These are phyloP conservation scores for Rhagium mordax DNA, from an alignment of 2,888 invertebrate genomes.

Conservation along the genomic window DNA sequence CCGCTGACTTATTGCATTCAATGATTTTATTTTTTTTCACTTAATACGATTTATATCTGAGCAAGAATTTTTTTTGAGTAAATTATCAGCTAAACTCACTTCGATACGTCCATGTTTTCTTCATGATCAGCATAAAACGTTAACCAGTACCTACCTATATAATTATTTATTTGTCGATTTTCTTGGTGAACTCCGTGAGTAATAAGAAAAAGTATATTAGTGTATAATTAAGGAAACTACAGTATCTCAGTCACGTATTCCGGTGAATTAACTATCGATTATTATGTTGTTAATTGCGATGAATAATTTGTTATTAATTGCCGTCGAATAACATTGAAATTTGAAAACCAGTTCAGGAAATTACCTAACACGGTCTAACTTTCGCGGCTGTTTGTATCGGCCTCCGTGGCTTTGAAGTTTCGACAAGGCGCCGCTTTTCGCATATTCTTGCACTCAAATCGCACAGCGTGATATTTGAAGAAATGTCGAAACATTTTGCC, in stretches of 20 bases:
- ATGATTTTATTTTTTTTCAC: no score
- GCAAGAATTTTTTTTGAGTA: no score
- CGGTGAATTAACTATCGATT: background rate
- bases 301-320: slow-evolving; percentile 2
- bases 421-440: background rate
- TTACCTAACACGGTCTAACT: slow-evolving; percentile 2
- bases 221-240: slow-evolving; percentile 20
- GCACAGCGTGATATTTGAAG: no score
- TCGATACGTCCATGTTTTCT: background rate
- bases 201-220: background rate
- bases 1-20: no score
- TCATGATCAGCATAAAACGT: background rate
- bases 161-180: background rate
- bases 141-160: background rate
- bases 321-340: slow-evolving; percentile 1
- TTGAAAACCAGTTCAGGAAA: slow-evolving; percentile 6
- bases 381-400: background rate
- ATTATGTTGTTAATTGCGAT: slow-evolving; percentile 9
- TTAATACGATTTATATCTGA: no score
- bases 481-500: no score
- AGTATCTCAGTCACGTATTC: slow-evolving; percentile 1
- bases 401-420: background rate
- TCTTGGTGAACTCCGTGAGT: background rate
- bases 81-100: no score
- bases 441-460: background rate